Evolutionary conservation across 2,888 invertebrate genomes (phyloP).

Genomic region (Laspeyria flexula): DNA sequence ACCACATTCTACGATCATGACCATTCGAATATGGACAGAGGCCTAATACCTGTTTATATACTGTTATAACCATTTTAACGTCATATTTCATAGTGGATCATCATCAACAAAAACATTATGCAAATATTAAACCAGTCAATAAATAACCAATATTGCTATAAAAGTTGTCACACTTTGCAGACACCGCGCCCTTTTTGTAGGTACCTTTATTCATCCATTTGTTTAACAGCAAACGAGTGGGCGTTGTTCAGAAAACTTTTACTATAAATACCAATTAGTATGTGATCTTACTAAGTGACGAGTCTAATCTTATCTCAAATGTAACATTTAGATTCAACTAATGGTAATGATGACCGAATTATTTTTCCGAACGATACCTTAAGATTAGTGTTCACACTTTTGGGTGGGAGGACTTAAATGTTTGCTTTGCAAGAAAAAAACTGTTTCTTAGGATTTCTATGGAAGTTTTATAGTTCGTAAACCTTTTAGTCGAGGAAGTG

Average conservation of each 20-base stretch:
- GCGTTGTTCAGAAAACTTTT: conserved; percentile 17
- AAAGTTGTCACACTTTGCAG: not conserved
- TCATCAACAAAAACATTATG: too few relatives aligned
- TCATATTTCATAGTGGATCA: too few relatives aligned
- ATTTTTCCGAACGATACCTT: conserved; percentile 17
- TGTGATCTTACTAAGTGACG: conserved; percentile 29
- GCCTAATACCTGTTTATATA: not conserved
- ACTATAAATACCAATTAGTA: conserved; percentile 40
- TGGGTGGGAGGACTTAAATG: not conserved
- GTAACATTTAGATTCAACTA: conserved; percentile 39
- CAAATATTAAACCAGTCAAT: not conserved
- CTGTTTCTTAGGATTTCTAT: not conserved
- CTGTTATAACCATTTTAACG: too few relatives aligned
- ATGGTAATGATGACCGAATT: conserved; percentile 25
- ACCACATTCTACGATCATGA: not conserved
- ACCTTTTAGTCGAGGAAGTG: not conserved
- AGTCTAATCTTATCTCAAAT: conserved; percentile 34
- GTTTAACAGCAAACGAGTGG: conserved; percentile 15
- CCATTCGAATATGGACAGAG: not conserved
- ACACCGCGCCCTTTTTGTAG: not conserved
- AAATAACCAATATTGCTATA: not conserved
- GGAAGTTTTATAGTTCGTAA: not conserved
- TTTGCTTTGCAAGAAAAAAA: not conserved
- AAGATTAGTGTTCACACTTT: conserved; percentile 16
- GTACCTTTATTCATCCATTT: conserved; percentile 10